phyloP scores from a whole-genome alignment of 2,888 invertebrate genomes.

The Bruchidius siliquastri region DNA sequence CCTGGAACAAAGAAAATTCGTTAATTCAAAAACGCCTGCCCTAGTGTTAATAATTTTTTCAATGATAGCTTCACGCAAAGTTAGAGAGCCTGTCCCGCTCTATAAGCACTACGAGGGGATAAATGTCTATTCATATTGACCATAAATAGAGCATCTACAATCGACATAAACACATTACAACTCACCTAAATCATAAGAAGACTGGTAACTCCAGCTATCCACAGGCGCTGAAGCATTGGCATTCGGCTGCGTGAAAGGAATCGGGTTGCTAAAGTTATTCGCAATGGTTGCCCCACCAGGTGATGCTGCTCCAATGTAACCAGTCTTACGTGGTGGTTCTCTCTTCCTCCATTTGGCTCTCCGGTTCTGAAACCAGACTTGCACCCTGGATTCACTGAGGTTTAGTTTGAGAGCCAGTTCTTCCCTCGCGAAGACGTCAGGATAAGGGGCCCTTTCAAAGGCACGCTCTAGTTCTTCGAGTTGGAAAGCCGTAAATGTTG shows the following conservation, averaged over 20 bases:
- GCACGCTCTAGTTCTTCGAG: conserved; percentile 89
- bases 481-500: conserved; percentile 93
- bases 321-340: conserved; percentile 87
- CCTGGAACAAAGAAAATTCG: conserved; percentile 28
- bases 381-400: conserved; percentile 74
- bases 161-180: neutral
- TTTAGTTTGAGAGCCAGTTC: conserved; percentile 87
- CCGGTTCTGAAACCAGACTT: conserved; percentile 87
- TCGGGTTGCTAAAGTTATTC: conserved; percentile 51
- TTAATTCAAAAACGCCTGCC: neutral
- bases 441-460: conserved; percentile 92
- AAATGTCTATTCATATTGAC: too few relatives aligned
- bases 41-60: too few relatives aligned
- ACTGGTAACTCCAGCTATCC: conserved; percentile 72
- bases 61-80: too few relatives aligned
- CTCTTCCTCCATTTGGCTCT: conserved; percentile 93
- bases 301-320: conserved; percentile 66
- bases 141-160: too few relatives aligned
- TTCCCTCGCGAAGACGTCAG: conserved; percentile 92
- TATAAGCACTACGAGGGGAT: too few relatives aligned
- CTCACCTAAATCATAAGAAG: conserved; percentile 64
- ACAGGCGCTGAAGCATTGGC: conserved; percentile 51
- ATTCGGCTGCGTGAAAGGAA: conserved; percentile 53
- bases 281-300: conserved; percentile 57
- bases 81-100: too few relatives aligned